Evolutionary conservation across 2,797 vertebrate genomes (phyloP), one percentile per base, ranked within the genome.

Genomic region (Monodelphis domestica): DNA sequence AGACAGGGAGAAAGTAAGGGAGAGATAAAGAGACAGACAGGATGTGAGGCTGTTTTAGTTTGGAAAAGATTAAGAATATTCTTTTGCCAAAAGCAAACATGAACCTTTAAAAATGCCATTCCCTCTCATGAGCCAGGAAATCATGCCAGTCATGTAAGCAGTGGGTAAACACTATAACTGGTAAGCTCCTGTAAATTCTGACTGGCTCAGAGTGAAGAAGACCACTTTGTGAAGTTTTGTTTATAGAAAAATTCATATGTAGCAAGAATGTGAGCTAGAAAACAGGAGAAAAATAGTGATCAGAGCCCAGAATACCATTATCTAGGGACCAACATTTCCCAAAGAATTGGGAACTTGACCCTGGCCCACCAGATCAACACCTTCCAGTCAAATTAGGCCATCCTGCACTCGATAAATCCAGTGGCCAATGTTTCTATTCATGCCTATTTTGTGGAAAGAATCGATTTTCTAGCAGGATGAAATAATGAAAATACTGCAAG

Each of bases 241-340:
- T 88, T 88, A 52, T n/a, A 52, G 87, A 17, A 88, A 88, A 88
- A 53, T 53, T 53, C 51, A 53, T 88, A 6, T 53, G 17, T n/a
- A 14, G 53, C 51, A 45, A 88, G 28, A 33, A 88, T 30, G 87
- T 30, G 12, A 88, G 7, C 33, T 33, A 30, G 51, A 88, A 29
- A 88, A 53, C 52, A 88, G n/a, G 50, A 88, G 87, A 88, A 52
- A 88, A 88, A n/a, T 88, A 52, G 28, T 88, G 87, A 88, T 88
- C 87, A 88, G 29, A 30, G 28, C 52, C 26, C 87, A 53, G 51
- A 88, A 88, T 88, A 28, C 9, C 70, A 84, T 84, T 84, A 50
- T 50, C 38, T 50, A 84, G 9, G 21, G 70, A 84, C 2, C 3
- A 21, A 50, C 0, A 1, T 45, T 84, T 84, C 70, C 70, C 14